A percentile compares a stretch with the other conserved stretches of the same genome.
Conservation (phyloP, 2,888 invertebrate species). For the Tholera decimalis region DNA sequence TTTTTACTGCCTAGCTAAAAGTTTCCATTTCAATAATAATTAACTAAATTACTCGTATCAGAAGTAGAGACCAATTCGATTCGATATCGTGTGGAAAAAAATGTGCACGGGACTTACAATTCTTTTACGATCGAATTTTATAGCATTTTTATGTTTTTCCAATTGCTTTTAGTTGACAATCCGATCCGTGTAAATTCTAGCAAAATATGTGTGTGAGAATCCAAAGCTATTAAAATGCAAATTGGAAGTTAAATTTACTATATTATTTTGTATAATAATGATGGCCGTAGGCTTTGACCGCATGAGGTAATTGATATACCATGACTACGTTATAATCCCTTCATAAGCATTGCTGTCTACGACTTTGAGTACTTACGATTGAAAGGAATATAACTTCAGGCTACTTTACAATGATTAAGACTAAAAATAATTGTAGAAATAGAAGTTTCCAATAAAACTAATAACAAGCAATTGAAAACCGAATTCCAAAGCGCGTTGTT, state of each 20-base stretch:
- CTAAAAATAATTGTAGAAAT: slow-evolving; percentile 12
- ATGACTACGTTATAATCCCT: slow-evolving; percentile 48
- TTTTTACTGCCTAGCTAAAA: slow-evolving; percentile 64
- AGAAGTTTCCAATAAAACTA: slow-evolving; percentile 6
- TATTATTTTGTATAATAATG: slow-evolving; percentile 64
- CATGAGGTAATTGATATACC: slow-evolving; percentile 61
- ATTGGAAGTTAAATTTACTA: slow-evolving; percentile 78
- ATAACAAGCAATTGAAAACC: slow-evolving; percentile 18
- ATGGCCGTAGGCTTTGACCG: slow-evolving; percentile 51
- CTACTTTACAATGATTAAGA: slow-evolving; percentile 20
- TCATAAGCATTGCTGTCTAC: slow-evolving; percentile 40
- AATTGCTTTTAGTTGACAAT: slow-evolving; percentile 88
- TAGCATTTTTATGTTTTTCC: slow-evolving; percentile 87
- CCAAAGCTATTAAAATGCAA: slow-evolving; percentile 85
- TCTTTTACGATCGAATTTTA: slow-evolving; percentile 88
- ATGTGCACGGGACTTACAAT: slow-evolving; percentile 82
- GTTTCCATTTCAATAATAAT: slow-evolving; percentile 71
- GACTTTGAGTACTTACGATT: slow-evolving; percentile 20
- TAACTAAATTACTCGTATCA: slow-evolving; percentile 69
- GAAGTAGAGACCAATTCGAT: slow-evolving; percentile 66
- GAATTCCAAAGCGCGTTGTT: neutral
- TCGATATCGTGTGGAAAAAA: slow-evolving; percentile 76
- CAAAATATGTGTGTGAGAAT: slow-evolving; percentile 83
- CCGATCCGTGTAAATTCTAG: slow-evolving; percentile 87
- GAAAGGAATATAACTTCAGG: slow-evolving; percentile 28